Evolutionary conservation across 1,140 invertebrate genomes (phyloP).

Genomic region (Drosophila miranda): DNA sequence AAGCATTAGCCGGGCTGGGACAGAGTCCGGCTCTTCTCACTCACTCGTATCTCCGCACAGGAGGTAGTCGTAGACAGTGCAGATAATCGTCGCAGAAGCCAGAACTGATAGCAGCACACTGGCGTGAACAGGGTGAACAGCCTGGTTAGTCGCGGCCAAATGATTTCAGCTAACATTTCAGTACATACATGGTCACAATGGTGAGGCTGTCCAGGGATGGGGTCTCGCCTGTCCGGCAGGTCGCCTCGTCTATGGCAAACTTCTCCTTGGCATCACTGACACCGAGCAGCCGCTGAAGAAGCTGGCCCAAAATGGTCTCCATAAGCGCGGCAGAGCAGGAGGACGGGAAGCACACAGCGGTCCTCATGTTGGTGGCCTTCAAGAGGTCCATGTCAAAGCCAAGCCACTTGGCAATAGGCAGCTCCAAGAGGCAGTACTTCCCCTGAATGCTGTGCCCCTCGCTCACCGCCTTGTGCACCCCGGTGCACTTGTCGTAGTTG

Average conservation of each 20-base stretch:
- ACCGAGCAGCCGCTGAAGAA: conserved; percentile 39
- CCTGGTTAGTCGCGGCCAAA: no score
- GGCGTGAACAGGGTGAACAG: no score
- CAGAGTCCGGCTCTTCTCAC: neutral
- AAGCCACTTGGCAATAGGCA: conserved; percentile 21
- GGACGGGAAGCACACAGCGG: conserved; percentile 52
- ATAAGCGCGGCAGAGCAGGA: conserved; percentile 38
- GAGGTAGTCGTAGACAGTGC: conserved; percentile 58
- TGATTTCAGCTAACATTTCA: neutral
- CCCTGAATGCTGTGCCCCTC: conserved; percentile 21
- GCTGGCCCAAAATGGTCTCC: conserved; percentile 28
- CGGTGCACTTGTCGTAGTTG: conserved; percentile 62
- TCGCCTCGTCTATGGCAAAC: conserved; percentile 8
- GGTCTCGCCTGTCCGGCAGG: conserved; percentile 28
- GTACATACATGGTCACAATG: conserved; percentile 57
- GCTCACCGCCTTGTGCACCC: conserved; percentile 11
- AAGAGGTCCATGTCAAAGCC: neutral
- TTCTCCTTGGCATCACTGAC: neutral
- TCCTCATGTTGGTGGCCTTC: neutral
- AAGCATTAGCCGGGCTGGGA: neutral
- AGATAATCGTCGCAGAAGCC: conserved; percentile 10
- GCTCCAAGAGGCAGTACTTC: conserved; percentile 52
- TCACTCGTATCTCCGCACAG: conserved; percentile 39
- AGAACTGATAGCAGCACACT: conserved; percentile 39
- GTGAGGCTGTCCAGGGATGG: conserved; percentile 33